These are phyloP conservation scores for Pterocles gutturalis DNA, from an alignment of 2,113 vertebrate species.

Conservation along the genomic window DNA sequence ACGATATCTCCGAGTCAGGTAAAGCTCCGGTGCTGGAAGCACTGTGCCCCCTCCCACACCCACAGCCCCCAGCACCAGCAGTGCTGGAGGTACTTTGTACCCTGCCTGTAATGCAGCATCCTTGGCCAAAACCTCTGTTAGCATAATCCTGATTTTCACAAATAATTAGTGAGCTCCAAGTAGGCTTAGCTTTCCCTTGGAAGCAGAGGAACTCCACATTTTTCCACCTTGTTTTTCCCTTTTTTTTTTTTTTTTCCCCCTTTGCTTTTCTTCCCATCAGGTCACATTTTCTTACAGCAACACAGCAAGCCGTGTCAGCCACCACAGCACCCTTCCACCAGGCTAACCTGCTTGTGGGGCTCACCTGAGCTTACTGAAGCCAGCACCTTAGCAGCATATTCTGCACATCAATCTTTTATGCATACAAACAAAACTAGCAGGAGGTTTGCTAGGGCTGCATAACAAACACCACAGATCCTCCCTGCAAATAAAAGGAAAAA, in stretches of 20 bases:
- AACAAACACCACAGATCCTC: neutral
- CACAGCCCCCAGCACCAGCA: neutral
- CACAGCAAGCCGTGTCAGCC: neutral
- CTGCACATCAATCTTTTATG: neutral
- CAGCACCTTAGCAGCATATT: neutral
- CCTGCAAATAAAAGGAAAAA: neutral
- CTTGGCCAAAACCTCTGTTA: neutral
- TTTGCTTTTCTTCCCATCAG: neutral
- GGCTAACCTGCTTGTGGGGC: neutral
- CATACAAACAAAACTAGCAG: neutral
- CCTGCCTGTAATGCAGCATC: neutral
- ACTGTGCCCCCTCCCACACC: rapidly evolving
- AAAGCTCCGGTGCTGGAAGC: neutral
- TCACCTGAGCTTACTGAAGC: neutral
- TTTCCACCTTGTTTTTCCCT: neutral
- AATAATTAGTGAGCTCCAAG: neutral
- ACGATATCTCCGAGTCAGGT: conserved; percentile 94
- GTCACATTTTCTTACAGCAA: neutral
- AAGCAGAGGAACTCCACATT: rapidly evolving
- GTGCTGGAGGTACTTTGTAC: no score
- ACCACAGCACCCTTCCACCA: neutral
- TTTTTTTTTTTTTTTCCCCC: neutral
- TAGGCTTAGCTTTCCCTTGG: neutral
- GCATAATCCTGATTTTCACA: neutral
- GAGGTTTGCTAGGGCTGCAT: neutral